Percentiles rank a stretch among this genome's conserved stretches.
These are phyloP conservation scores for Diadumene lineata DNA, from an alignment of 92 coral and sea anemone species.

Conservation along the genomic window DNA sequence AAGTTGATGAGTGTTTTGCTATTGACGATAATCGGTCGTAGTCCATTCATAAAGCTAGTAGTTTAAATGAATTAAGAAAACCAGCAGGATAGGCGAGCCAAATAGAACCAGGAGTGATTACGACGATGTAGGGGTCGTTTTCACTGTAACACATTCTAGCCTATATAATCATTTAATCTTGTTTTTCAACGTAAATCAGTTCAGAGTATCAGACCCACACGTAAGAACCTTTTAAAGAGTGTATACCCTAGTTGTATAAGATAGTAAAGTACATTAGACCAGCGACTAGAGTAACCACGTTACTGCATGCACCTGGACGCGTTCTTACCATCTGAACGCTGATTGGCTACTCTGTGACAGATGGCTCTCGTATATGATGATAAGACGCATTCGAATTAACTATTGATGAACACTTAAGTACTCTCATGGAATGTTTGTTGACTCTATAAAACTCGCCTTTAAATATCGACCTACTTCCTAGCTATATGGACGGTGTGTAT, in stretches of 20 bases:
- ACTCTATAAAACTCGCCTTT: conserved; percentile 15
- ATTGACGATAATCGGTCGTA: conserved; percentile 2
- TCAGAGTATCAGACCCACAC: conserved; percentile 25
- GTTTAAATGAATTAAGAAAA: conserved; percentile 33
- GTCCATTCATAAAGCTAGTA: conserved; percentile 14
- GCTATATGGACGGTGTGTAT: not conserved
- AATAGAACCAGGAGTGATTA: conserved; percentile 51
- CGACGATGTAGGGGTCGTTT: conserved; percentile 31
- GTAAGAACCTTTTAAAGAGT: conserved; percentile 41
- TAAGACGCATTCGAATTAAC: conserved; percentile 33
- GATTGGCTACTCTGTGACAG: conserved; percentile 23
- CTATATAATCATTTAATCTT: conserved; percentile 3
- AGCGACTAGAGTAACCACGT: conserved; percentile 23
- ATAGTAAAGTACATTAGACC: conserved; percentile 12
- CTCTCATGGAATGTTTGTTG: conserved; percentile 33
- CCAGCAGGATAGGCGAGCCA: conserved; percentile 49
- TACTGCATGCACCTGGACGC: conserved; percentile 15
- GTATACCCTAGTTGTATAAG: conserved; percentile 3
- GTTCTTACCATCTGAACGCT: conserved; percentile 5
- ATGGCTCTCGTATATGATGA: conserved; percentile 4
- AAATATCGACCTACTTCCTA: not conserved
- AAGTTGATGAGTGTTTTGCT: conserved; percentile 19
- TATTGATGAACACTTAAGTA: conserved; percentile 28
- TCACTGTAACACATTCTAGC: conserved; percentile 5
- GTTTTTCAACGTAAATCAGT: conserved; percentile 7